A percentile compares a stretch with the other conserved stretches of the same genome.
These are phyloP conservation scores for Liparis tanakae DNA, from an alignment of 2,797 vertebrate genomes.

Conservation along the genomic window DNA sequence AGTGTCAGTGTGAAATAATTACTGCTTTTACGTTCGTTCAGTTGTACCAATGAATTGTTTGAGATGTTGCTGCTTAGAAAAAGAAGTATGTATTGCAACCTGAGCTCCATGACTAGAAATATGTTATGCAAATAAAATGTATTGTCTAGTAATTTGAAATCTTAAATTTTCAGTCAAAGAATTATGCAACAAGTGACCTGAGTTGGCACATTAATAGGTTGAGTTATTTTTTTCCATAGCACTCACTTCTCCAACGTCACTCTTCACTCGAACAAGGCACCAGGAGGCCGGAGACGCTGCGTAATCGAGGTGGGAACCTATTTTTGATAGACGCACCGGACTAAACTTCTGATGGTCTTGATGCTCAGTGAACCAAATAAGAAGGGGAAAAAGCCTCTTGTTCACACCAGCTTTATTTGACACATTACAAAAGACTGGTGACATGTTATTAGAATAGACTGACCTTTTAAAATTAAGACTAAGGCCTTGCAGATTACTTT, in stretches of 20 bases:
- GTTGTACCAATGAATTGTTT: constrained; percentile 68
- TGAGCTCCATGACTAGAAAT: constrained; percentile 78
- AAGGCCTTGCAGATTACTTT: background rate
- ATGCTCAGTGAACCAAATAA: background rate
- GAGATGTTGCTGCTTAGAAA: constrained; percentile 79
- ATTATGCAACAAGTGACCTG: background rate
- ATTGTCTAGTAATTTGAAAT: constrained; percentile 65
- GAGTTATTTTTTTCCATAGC: background rate
- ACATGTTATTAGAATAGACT: background rate
- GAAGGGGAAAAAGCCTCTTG: background rate
- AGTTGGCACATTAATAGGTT: background rate
- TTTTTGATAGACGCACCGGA: background rate
- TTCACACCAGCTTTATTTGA: background rate
- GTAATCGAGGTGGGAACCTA: background rate
- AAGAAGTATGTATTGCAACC: constrained; percentile 79
- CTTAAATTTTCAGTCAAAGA: constrained; percentile 23
- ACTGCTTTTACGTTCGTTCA: constrained; percentile 70
- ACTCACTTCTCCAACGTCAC: too few relatives aligned
- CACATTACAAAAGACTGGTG: background rate
- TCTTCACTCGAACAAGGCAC: too few relatives aligned
- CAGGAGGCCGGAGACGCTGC: background rate
- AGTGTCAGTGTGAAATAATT: constrained; percentile 55
- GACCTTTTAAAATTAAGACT: background rate
- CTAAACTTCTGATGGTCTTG: background rate
- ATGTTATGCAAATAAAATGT: constrained; percentile 87